Percentiles rank a stretch among this genome's conserved stretches.
These are phyloP conservation scores for Peromyscus polionotus DNA, from an alignment of 2,113 vertebrate genomes.

Conservation along the genomic window DNA sequence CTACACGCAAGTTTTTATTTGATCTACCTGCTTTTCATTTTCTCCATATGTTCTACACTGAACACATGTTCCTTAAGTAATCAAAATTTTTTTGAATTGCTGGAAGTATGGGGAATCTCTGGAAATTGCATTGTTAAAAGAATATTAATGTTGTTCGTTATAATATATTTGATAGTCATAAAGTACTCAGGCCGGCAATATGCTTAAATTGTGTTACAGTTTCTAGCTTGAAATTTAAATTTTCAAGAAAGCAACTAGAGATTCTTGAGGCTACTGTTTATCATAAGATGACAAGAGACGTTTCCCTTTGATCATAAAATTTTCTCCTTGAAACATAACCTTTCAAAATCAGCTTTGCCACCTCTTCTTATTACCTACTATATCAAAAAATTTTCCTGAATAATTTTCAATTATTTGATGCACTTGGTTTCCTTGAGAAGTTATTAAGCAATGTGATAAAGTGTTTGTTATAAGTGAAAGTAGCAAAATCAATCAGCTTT, in stretches of 20 bases:
- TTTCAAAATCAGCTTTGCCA: not conserved
- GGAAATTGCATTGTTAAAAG: conserved; percentile 16
- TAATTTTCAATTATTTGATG: not conserved
- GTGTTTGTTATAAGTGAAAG: not conserved
- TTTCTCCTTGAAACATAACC: conserved; percentile 1
- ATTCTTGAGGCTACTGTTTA: not conserved
- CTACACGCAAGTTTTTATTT: conserved; percentile 19
- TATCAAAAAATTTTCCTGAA: not conserved
- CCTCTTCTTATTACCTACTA: conserved; percentile 25
- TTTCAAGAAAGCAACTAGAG: conserved; percentile 3
- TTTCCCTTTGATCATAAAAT: not conserved
- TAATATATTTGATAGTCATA: not conserved
- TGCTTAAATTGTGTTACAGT: not conserved
- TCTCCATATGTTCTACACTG: conserved; percentile 18
- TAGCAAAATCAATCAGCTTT: not conserved
- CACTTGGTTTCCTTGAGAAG: conserved; percentile 11
- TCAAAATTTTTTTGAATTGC: not conserved
- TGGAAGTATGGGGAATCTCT: not conserved
- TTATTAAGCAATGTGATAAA: not conserved
- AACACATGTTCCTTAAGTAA: conserved; percentile 38
- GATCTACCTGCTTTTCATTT: conserved; percentile 48
- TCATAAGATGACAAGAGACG: not conserved
- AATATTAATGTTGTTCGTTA: conserved; percentile 5
- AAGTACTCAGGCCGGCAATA: not conserved
- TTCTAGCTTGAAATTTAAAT: conserved; percentile 11